Evolutionary conservation across 2,888 invertebrate genomes (phyloP), one percentile per base, ranked within the genome.

Genomic region (Erebia ligea): DNA sequence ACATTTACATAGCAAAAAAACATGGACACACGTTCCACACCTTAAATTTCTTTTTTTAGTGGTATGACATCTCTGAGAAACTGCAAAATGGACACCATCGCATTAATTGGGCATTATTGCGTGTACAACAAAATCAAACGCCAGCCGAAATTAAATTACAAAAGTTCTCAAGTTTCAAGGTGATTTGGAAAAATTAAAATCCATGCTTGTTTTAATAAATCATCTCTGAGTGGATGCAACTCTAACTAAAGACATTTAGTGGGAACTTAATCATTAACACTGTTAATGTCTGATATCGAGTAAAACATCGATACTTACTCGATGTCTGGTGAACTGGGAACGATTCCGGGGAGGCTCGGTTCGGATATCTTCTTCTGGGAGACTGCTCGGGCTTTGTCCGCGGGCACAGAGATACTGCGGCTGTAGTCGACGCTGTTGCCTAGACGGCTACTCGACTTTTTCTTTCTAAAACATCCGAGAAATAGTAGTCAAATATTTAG

Each of bases 401-500:
- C 96, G 0, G 98, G 98, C 1, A 98, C 97, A 0, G 98, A 98
- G 77, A 98, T 96, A 82, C 98, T 98, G 73, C 98, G 94, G 77
- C 95, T 96, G 83, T 97, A 97, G 83, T 98, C 98, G 69, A 96
- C 95, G 65, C 83, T 93, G 66, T 90, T 90, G 2, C 93, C 87
- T 62, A 94, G 88, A 76, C 95, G 88, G 77, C 95, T 94, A 56
- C 95, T 91, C 77, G 95, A 95, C 83, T 97, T 96, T 90, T 96
- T 96, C 90, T 97, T 95, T 83, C 97, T 97, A 78, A 11, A 78
- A 68, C 1, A 19, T 5, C 34, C 34, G 34, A 6, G 34, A 34
- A 34, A 34, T 34, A 34, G 34, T 34, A 34, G 34, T 34, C 34
- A 34, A 0, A 34, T 34, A 34, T 34, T 34, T 6, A 2, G 25